These are phyloP conservation scores for Drosophila meridiana DNA, from an alignment of 2,888 invertebrate species.

Conservation along the genomic window DNA sequence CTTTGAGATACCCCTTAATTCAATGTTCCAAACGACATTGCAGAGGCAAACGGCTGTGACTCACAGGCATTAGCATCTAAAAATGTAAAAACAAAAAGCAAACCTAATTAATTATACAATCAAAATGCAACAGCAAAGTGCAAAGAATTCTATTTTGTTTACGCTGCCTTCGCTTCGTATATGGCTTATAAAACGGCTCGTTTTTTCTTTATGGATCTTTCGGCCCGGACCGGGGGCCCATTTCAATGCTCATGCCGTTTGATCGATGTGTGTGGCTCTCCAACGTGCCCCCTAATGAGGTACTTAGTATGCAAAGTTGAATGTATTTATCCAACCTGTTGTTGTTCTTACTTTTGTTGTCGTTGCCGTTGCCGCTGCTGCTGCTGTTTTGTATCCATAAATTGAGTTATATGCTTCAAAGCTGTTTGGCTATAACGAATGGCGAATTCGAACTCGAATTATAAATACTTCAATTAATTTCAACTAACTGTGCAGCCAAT, in stretches of 20 bases:
- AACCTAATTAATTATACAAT: conserved; percentile 59
- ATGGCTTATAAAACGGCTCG: conserved; percentile 44
- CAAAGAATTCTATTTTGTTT: conserved; percentile 59
- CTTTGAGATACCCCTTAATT: background rate
- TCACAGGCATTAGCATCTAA: conserved; percentile 16
- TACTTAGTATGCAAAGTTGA: conserved; percentile 71
- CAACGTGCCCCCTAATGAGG: conserved; percentile 66
- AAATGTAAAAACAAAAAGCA: conserved; percentile 9
- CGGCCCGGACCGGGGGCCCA: conserved; percentile 11
- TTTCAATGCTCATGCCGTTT: conserved; percentile 18
- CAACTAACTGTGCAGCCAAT: conserved; percentile 51
- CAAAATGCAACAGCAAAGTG: conserved; percentile 67
- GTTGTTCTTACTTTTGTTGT: conserved; percentile 17
- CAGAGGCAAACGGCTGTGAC: conserved; percentile 18
- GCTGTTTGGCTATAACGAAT: conserved; percentile 43
- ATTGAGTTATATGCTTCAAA: conserved; percentile 53
- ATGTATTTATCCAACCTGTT: conserved; percentile 36
- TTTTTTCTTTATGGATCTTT: conserved; percentile 55
- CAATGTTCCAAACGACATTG: background rate
- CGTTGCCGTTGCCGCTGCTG: conserved; percentile 20
- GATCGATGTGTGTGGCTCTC: conserved; percentile 66
- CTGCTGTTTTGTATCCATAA: conserved; percentile 39
- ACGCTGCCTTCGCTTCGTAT: conserved; percentile 43
- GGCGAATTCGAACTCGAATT: conserved; percentile 22
- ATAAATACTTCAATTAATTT: conserved; percentile 54